A percentile compares a stretch with the other conserved stretches of the same genome.
phyloP scores from a whole-genome alignment of 2,797 vertebrate species.

The Tamandua tetradactyla region DNA sequence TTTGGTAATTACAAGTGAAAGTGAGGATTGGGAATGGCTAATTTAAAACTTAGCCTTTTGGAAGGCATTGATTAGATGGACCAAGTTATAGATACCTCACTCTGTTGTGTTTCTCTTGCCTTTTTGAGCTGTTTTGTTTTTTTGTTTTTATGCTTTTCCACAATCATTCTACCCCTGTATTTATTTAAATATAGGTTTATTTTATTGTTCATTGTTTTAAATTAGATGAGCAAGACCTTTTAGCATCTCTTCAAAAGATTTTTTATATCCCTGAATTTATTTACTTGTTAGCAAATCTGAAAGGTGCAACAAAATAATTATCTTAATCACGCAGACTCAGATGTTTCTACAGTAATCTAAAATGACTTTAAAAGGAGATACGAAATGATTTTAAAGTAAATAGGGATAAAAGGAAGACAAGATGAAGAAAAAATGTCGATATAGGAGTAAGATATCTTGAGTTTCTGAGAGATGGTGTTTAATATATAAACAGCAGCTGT shows the following conservation, averaged over 20 bases:
- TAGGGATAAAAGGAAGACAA: not conserved
- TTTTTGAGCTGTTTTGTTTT: not conserved
- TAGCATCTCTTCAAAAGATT: not conserved
- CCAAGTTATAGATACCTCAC: not conserved
- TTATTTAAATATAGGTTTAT: slow-evolving; percentile 41
- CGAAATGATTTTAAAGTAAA: slow-evolving; percentile 15
- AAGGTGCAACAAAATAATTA: not conserved
- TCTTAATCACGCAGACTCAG: not conserved
- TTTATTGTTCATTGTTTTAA: slow-evolving; percentile 16
- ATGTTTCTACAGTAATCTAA: not conserved
- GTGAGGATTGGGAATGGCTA: not conserved
- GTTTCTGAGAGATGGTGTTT: not conserved
- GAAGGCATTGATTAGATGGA: not conserved
- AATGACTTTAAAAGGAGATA: not conserved
- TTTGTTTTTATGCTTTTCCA: not conserved
- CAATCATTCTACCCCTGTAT: not conserved
- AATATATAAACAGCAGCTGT: not conserved
- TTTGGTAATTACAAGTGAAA: slow-evolving; percentile 6
- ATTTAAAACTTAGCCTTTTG: slow-evolving; percentile 25
- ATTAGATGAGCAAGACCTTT: not conserved
- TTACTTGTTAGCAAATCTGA: not conserved
- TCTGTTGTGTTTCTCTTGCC: not conserved
- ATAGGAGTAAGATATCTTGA: not conserved
- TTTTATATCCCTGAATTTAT: not conserved
- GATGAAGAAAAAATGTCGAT: not conserved